Evolutionary conservation across 2,888 invertebrate genomes (phyloP).

Genomic region (Zootermopsis nevadensis): DNA sequence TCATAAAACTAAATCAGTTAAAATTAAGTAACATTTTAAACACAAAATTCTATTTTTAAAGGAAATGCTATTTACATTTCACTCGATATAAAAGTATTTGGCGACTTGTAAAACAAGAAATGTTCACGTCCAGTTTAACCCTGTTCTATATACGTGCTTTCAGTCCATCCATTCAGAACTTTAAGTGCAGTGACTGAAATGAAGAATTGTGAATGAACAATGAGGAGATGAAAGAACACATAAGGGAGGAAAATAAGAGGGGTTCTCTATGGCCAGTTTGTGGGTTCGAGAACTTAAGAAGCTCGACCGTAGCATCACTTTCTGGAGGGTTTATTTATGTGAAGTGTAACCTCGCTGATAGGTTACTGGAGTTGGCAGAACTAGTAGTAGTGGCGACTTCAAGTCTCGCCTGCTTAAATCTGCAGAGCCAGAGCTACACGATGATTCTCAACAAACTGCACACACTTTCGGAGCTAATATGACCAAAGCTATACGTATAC

Average conservation of each 20-base stretch:
- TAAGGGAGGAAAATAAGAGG: neutral
- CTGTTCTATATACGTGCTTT: neutral
- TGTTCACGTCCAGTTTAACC: neutral
- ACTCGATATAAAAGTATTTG: too few relatives aligned
- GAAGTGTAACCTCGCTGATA: neutral
- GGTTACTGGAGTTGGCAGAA: constrained; percentile 20
- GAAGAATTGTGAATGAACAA: neutral
- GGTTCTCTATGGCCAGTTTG: neutral
- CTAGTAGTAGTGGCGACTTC: neutral
- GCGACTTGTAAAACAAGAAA: neutral
- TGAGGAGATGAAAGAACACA: neutral
- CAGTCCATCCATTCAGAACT: neutral
- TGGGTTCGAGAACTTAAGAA: neutral
- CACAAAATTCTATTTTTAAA: too few relatives aligned
- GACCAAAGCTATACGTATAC: neutral
- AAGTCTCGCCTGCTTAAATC: constrained; percentile 13
- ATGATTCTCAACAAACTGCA: neutral
- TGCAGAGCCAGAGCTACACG: neutral
- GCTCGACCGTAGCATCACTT: neutral
- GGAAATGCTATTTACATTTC: too few relatives aligned
- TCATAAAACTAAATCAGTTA: too few relatives aligned
- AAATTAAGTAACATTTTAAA: too few relatives aligned
- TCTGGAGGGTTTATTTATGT: constrained; percentile 15
- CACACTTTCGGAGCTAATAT: neutral
- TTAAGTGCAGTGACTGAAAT: constrained; percentile 5